A percentile compares a stretch with the other conserved stretches of the same genome.
These are phyloP conservation scores for Myotis planiceps DNA, from an alignment of 2,797 vertebrate genomes.

Conservation along the genomic window DNA sequence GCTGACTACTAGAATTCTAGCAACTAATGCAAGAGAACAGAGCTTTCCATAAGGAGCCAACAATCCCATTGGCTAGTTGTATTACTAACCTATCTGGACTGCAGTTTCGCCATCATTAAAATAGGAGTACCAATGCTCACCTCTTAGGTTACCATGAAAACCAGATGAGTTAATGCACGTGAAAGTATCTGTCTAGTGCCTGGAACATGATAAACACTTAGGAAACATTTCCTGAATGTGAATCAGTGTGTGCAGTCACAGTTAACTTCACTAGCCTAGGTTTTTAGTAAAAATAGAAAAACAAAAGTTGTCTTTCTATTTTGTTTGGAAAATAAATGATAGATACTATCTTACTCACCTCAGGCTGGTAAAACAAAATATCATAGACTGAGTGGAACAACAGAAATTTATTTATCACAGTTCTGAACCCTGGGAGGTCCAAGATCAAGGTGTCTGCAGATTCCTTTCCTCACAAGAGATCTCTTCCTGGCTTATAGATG, in stretches of 20 bases:
- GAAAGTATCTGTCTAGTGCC: background rate
- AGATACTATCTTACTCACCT: background rate
- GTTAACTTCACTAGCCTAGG: background rate
- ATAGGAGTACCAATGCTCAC: background rate
- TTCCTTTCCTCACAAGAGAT: background rate
- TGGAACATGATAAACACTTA: background rate
- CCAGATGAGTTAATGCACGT: background rate
- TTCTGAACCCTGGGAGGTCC: background rate
- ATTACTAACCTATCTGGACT: background rate
- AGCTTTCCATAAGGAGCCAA: background rate
- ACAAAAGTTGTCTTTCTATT: background rate
- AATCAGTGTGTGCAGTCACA: background rate
- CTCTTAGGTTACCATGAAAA: background rate
- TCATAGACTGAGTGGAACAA: background rate
- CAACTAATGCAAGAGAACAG: background rate
- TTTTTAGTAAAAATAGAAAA: constrained; percentile 25
- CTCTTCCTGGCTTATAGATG: background rate
- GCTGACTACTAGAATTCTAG: background rate
- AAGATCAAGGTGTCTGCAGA: background rate
- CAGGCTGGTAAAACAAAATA: background rate
- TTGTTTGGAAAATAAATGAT: constrained; percentile 15
- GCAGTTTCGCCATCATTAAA: background rate
- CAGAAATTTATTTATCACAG: background rate
- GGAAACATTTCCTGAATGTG: background rate
- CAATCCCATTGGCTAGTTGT: background rate